Evolutionary conservation across 2,797 vertebrate species (phyloP).

Genomic region (Streptopelia turtur): DNA sequence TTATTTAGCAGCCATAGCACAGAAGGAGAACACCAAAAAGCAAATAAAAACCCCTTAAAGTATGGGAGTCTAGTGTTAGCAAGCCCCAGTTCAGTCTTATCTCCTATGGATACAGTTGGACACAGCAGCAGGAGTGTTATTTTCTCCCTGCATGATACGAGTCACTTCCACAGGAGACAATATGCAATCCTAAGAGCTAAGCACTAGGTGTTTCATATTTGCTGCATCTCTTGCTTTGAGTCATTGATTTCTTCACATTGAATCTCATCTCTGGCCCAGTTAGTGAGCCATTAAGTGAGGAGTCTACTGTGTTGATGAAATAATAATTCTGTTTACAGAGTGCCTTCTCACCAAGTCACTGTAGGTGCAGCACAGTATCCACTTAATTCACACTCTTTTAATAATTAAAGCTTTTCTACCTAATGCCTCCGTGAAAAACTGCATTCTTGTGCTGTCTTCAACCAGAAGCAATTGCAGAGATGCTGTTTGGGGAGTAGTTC

Average conservation of each 20-base stretch:
- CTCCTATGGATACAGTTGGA: conserved; percentile 53
- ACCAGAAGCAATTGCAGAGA: neutral
- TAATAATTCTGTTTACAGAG: conserved; percentile 71
- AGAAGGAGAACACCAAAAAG: conserved; percentile 28
- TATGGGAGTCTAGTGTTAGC: conserved; percentile 30
- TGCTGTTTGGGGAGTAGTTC: neutral
- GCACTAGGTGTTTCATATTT: conserved; percentile 63
- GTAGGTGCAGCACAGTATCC: conserved; percentile 40
- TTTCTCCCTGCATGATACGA: conserved; percentile 44
- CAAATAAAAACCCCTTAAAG: conserved; percentile 6
- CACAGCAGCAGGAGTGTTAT: conserved; percentile 53
- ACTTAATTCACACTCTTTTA: conserved; percentile 58
- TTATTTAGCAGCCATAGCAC: conserved; percentile 32
- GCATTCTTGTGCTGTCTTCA: neutral
- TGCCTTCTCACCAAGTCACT: conserved; percentile 21
- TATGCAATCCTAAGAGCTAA: conserved; percentile 56
- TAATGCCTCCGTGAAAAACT: conserved; percentile 50
- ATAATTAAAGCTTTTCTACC: conserved; percentile 66
- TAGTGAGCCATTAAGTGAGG: conserved; percentile 66
- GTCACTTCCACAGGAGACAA: conserved; percentile 63
- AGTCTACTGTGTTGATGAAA: conserved; percentile 69
- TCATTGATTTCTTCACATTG: conserved; percentile 58
- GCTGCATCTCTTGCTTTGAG: conserved; percentile 53
- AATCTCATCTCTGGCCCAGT: conserved; percentile 62
- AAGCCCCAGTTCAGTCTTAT: conserved; percentile 43